Percentiles rank a stretch among this genome's conserved stretches.
These are phyloP conservation scores for Sus scrofa DNA, from an alignment of 2,113 vertebrate species.

Conservation along the genomic window T2T-Sscrofa CM000821.6:18985001-18985500, in stretches of 20 bases:
- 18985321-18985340: slow-evolving; percentile 18
- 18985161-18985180: not conserved
- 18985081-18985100: not conserved
- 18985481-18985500: not conserved
- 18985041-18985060: not conserved
- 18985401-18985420: not conserved
- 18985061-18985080: not conserved
- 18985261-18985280: not conserved
- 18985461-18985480: not conserved
- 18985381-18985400: not conserved
- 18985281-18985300: not conserved
- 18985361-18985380: slow-evolving; percentile 2
- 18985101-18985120: not conserved
- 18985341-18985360: not conserved
- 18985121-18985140: not conserved
- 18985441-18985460: not conserved
- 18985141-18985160: slow-evolving; percentile 5
- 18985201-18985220: slow-evolving; percentile 14
- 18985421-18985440: slow-evolving; percentile 4
- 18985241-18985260: not conserved
- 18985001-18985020: not conserved
- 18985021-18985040: not conserved
- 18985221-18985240: not conserved
- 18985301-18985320: slow-evolving; percentile 2
- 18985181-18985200: not conserved